phyloP scores from a whole-genome alignment of 2,113 vertebrate species.

The Colius striatus region DNA sequence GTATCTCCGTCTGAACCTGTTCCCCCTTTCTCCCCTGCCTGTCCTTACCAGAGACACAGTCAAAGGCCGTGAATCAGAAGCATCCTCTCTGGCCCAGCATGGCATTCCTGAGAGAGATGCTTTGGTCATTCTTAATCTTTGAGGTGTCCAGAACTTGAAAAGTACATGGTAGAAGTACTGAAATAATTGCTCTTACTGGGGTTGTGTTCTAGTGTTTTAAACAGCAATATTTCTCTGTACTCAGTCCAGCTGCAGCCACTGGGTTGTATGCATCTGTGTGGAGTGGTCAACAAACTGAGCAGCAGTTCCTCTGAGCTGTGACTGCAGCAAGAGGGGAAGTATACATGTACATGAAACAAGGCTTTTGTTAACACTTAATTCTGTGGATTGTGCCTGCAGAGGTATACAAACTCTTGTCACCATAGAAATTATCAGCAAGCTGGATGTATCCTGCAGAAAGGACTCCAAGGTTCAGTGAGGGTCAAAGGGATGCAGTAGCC shows the following conservation, averaged over 20 bases:
- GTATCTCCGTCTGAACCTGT: neutral
- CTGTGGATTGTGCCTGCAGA: neutral
- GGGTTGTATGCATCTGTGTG: neutral
- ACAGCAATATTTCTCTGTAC: neutral
- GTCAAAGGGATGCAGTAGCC: neutral
- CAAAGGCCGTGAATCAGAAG: rapidly evolving
- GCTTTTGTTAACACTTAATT: neutral
- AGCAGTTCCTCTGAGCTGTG: neutral
- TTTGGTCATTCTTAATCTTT: neutral
- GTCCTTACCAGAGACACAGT: neutral
- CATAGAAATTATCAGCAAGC: neutral
- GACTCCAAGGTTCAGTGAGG: neutral
- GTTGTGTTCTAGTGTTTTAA: neutral
- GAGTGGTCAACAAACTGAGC: neutral
- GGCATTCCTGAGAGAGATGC: neutral
- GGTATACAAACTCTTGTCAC: neutral
- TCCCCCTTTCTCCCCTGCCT: neutral
- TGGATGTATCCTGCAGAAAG: neutral
- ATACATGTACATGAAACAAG: neutral
- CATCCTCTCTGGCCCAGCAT: neutral
- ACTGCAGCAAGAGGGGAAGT: neutral
- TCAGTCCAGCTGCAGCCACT: neutral
- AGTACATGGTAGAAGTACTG: neutral
- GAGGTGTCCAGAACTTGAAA: neutral
- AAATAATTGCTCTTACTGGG: neutral